Evolutionary conservation across 2,113 vertebrate species (phyloP).

Genomic region (Ginglymostoma cirratum): DNA sequence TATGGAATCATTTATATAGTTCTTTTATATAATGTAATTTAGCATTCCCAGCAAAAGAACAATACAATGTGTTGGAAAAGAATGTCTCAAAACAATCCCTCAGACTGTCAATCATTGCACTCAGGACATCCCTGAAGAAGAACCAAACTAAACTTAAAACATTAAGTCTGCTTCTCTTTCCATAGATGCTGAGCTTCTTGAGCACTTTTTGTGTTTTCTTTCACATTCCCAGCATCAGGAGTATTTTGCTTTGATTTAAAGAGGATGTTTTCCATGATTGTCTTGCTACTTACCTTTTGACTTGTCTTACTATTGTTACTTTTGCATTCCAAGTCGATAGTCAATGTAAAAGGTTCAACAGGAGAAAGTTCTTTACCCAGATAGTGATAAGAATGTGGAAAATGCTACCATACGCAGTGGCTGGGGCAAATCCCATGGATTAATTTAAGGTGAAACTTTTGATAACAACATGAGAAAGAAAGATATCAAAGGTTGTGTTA

Average conservation of each 20-base stretch:
- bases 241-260: not conserved
- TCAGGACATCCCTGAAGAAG: not conserved
- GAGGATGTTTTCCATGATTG: not conserved
- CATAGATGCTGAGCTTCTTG: too few species aligned
- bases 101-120: not conserved
- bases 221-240: too few species aligned
- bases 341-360: not conserved
- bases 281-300: not conserved
- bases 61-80: not conserved
- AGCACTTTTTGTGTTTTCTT: too few species aligned
- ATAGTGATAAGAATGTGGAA: too few species aligned
- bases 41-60: not conserved
- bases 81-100: not conserved
- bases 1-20: not conserved
- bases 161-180: too few species aligned
- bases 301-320: not conserved
- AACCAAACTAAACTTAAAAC: too few species aligned
- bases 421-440: too few species aligned
- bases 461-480: too few species aligned
- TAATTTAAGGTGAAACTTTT: too few species aligned
- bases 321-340: not conserved
- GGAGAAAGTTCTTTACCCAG: too few species aligned
- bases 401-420: too few species aligned
- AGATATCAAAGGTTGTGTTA: too few species aligned
- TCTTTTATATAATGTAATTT: not conserved